A percentile compares a stretch with the other conserved stretches of the same genome.
phyloP scores from a whole-genome alignment of 2,888 invertebrate genomes.

The Rhodophaea formosa region DNA sequence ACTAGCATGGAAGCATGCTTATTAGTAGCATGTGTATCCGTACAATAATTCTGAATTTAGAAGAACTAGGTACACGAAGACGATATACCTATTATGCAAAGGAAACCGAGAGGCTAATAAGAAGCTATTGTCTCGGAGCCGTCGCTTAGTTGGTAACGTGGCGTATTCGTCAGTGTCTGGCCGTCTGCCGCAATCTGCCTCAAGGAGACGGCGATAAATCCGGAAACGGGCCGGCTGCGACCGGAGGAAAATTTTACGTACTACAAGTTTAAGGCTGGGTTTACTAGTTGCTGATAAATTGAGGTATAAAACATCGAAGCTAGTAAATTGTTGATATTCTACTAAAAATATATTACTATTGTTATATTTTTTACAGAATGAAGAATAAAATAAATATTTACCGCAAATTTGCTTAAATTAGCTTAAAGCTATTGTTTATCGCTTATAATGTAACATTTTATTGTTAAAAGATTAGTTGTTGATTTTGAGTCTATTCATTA shows the following conservation, averaged over 20 bases:
- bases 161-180: constrained; percentile 42
- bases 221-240: not conserved
- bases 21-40: no score
- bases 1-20: no score
- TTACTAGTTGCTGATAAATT: not conserved
- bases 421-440: no score
- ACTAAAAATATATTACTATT: no score
- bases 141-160: constrained; percentile 54
- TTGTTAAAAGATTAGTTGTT: no score
- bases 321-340: no score
- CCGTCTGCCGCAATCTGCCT: constrained; percentile 46
- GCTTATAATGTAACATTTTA: no score
- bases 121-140: constrained; percentile 18
- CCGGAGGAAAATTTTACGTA: constrained; percentile 6
- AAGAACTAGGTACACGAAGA: not conserved
- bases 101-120: constrained; percentile 4
- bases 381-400: no score
- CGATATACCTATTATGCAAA: not conserved
- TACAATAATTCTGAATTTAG: not conserved
- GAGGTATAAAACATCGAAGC: no score
- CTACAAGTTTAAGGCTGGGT: constrained; percentile 8
- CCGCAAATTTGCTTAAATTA: no score
- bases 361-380: no score
- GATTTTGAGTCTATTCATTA: no score
- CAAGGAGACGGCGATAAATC: constrained; percentile 65